Evolutionary conservation across 1,140 invertebrate species (phyloP), one percentile per base, ranked within the genome.

Genomic region (Metopolophium dirhodum): DNA sequence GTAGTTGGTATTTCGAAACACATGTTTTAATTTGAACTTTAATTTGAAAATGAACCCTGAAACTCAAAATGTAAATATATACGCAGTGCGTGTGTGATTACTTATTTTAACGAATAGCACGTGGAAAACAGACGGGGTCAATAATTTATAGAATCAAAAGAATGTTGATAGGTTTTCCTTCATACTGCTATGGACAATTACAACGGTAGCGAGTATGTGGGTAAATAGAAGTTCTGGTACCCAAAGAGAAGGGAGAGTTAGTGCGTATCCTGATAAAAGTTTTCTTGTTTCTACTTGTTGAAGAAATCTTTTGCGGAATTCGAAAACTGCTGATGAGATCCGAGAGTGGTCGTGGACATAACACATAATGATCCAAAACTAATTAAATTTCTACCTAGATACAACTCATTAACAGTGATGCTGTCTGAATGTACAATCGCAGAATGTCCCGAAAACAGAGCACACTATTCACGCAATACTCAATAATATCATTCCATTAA

Each of bases 361-460:
- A 18, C 61, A 45, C n/a, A 91, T 14, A 37, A 92, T 54, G 11
- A 83, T 85, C 47, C 23, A 30, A 85, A 92, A 92, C 91, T 85
- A 92, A 92, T 92, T 85, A 92, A 92, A 92, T 92, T 85, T 85
- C 77, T 41, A 92, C 91, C 77, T 92, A 92, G 23, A 83, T 92
- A 85, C 91, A 83, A 83, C 91, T 82, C 41, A 77, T 91, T 30
- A 90, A 57, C 89, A 68, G 51, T 41, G 54, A 57, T 68, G 26
- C 41, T n/a, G 23, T 91, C 57, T 77, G 57, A 91, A 91, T 45
- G n/a, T 37, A 23, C n/a, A 54, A 89, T 54, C 8, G 54, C 49
- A 87, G 11, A n/a, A n/a, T n/a, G 30, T n/a, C 4, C 30, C 45
- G 18, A 26, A 35, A 87, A 87, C n/a, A 49, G 14, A 87, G 49